Evolutionary conservation across 2,797 vertebrate genomes (phyloP).

Genomic region (Pangasius krempfi): DNA sequence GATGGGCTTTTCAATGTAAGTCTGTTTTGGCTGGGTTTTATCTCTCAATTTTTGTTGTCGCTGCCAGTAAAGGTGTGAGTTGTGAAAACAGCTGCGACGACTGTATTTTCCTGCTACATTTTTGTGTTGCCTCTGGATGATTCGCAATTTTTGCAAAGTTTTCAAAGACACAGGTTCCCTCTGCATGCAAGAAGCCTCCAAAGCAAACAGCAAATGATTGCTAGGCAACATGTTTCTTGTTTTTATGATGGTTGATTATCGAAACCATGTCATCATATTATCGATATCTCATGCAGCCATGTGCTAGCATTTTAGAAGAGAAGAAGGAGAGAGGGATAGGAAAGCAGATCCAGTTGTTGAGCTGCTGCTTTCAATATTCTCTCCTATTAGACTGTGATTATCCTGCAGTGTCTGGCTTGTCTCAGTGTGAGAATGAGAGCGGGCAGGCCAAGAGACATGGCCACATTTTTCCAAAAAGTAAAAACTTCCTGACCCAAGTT

Average conservation of each 20-base stretch:
- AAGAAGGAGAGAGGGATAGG: constrained; percentile 45
- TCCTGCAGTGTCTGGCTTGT: constrained; percentile 77
- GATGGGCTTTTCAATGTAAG: background rate
- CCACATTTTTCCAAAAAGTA: constrained; percentile 67
- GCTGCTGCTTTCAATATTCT: constrained; percentile 80
- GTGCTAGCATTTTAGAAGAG: constrained; percentile 72
- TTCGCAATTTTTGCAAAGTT: constrained; percentile 24
- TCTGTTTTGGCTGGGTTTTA: constrained; percentile 16
- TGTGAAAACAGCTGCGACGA: background rate
- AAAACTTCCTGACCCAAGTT: constrained; percentile 74
- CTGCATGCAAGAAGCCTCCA: constrained; percentile 47
- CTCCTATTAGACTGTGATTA: constrained; percentile 82
- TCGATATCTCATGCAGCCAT: constrained; percentile 69
- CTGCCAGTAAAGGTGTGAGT: constrained; percentile 20
- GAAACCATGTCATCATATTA: constrained; percentile 64
- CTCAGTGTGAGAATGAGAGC: constrained; percentile 73
- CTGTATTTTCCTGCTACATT: background rate
- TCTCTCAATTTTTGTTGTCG: background rate
- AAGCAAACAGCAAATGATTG: constrained; percentile 60
- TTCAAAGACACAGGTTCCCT: constrained; percentile 1
- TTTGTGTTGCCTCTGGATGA: background rate
- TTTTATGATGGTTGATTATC: constrained; percentile 68
- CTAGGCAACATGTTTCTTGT: constrained; percentile 56
- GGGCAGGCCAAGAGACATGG: constrained; percentile 67
- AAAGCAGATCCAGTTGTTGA: constrained; percentile 68